A percentile compares a stretch with the other conserved stretches of the same genome.
phyloP scores from a whole-genome alignment of 2,888 invertebrate species.

The Hypselothyrea guttata region DNA sequence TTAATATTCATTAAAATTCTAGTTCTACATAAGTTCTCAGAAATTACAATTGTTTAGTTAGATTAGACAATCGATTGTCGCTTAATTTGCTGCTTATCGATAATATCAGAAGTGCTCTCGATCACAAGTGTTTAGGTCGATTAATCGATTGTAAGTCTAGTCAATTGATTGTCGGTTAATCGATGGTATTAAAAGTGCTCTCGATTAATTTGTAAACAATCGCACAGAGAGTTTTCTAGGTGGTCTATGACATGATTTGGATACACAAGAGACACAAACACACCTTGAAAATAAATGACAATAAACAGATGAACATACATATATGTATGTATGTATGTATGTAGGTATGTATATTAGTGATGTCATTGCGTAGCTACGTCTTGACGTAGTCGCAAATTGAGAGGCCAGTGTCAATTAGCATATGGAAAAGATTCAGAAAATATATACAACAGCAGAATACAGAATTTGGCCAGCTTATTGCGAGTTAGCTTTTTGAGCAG shows the following conservation, averaged over 20 bases:
- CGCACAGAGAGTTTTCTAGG: no score
- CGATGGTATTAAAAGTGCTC: background rate
- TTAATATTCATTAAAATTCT: no score
- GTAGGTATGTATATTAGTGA: conserved; percentile 43
- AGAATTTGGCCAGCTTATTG: conserved; percentile 9
- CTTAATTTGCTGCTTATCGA: no score
- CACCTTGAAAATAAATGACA: conserved; percentile 26
- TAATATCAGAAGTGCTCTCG: no score
- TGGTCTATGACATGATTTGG: conserved; percentile 12
- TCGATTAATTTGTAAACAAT: no score
- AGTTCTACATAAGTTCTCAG: no score
- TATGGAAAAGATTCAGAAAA: conserved; percentile 32
- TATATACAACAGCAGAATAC: no score
- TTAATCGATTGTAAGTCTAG: no score
- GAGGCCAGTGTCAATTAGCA: conserved; percentile 61
- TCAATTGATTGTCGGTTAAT: background rate
- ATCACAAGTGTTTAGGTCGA: no score
- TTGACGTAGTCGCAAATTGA: conserved; percentile 9
- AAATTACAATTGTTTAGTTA: no score
- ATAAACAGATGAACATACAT: no score
- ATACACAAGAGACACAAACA: conserved; percentile 18
- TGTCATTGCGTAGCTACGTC: conserved; percentile 61
- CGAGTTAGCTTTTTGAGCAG: conserved; percentile 7
- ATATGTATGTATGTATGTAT: conserved; percentile 9
- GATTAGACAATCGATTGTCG: no score